phyloP scores from a whole-genome alignment of 2,888 invertebrate species.

The Trichogramma evanescens region DNA sequence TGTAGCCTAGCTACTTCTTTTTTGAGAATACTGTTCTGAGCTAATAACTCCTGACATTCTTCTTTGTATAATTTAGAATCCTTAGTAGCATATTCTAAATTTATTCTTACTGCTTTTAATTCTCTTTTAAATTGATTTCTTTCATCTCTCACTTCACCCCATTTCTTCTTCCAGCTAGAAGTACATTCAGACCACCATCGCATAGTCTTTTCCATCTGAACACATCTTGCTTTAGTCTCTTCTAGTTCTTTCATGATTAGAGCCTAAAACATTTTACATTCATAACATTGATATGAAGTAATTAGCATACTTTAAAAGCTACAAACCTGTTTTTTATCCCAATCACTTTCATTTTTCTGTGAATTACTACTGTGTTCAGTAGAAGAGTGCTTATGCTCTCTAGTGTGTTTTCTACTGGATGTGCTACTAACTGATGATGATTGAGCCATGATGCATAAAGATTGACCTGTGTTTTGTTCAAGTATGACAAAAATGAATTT shows the following conservation, averaged over 20 bases:
- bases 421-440: constrained; percentile 58
- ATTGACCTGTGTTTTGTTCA: too few relatives aligned
- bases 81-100: constrained; percentile 71
- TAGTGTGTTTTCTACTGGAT: constrained; percentile 56
- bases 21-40: constrained; percentile 69
- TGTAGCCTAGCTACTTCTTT: constrained; percentile 77
- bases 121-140: constrained; percentile 89
- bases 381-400: constrained; percentile 59
- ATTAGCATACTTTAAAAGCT: neutral
- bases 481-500: too few relatives aligned
- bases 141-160: constrained; percentile 90
- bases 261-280: constrained; percentile 44
- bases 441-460: constrained; percentile 52
- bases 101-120: constrained; percentile 71
- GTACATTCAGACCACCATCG: constrained; percentile 99
- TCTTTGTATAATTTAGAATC: constrained; percentile 68
- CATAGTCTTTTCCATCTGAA: constrained; percentile 99
- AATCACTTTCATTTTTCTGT: constrained; percentile 64
- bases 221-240: constrained; percentile 86
- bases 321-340: constrained; percentile 69
- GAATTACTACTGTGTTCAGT: constrained; percentile 47
- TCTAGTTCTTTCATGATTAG: constrained; percentile 76
- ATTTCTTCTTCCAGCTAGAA: constrained; percentile 91
- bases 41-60: constrained; percentile 71
- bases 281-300: too few relatives aligned